These are phyloP conservation scores for Gastrophryne carolinensis DNA, from an alignment of 2,797 vertebrate genomes.

Conservation along the genomic window DNA sequence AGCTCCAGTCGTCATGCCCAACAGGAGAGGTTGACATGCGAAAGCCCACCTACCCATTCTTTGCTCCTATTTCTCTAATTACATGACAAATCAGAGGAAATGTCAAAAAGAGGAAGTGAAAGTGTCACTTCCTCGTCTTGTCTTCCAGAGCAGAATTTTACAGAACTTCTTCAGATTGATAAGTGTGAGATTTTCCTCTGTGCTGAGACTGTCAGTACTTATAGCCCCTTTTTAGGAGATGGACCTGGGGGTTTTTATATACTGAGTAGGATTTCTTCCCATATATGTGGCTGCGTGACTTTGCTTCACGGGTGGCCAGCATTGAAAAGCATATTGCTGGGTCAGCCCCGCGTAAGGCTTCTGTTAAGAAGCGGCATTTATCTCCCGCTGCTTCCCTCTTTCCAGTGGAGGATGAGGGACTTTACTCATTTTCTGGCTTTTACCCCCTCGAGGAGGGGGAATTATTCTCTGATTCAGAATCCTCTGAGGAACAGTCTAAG, in stretches of 20 bases:
- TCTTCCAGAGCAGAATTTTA: neutral
- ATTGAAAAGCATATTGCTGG: too few species aligned
- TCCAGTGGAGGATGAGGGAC: too few species aligned
- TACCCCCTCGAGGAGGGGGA: too few species aligned
- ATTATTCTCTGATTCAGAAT: too few species aligned
- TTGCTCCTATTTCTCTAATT: conserved; percentile 18
- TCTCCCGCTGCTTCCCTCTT: too few species aligned
- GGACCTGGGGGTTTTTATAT: neutral
- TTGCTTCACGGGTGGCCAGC: too few species aligned
- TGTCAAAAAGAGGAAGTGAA: too few species aligned
- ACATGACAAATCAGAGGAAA: conserved; percentile 5
- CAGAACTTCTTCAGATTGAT: neutral
- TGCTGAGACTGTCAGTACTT: neutral
- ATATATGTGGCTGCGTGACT: too few species aligned
- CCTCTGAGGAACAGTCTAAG: too few species aligned
- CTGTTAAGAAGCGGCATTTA: too few species aligned
- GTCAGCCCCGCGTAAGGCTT: too few species aligned
- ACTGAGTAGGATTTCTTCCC: neutral
- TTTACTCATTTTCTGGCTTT: too few species aligned
- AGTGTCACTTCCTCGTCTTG: neutral
- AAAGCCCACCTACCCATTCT: neutral
- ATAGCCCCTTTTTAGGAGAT: neutral
- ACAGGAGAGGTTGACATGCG: conserved; percentile 7
- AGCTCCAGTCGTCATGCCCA: neutral
- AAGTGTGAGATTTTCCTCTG: neutral